phyloP scores from a whole-genome alignment of 23 tunicate genomes.

The Clavelina lepadiformis region DNA sequence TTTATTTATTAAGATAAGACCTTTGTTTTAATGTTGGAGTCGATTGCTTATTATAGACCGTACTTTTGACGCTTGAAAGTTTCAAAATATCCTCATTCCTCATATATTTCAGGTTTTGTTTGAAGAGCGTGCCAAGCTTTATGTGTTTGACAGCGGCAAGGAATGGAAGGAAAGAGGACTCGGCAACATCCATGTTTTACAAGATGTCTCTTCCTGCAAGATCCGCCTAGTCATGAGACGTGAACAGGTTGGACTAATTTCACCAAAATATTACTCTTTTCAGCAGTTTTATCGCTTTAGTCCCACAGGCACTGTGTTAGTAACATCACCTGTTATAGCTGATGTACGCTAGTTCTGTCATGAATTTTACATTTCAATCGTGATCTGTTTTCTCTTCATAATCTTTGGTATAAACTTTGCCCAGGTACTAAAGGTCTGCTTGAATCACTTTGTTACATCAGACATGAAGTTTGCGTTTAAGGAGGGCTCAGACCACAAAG shows the following conservation, averaged over 20 bases:
- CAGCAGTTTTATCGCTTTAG: not conserved
- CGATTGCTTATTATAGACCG: too few relatives aligned
- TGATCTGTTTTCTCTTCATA: too few relatives aligned
- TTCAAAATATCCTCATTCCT: too few relatives aligned
- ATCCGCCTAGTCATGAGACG: constrained; percentile 82
- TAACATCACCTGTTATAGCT: not conserved
- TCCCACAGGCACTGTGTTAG: too few relatives aligned
- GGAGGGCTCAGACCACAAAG: constrained; percentile 35
- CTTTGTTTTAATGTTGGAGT: too few relatives aligned
- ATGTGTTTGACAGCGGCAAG: constrained; percentile 36
- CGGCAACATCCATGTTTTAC: constrained; percentile 57
- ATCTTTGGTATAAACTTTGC: too few relatives aligned
- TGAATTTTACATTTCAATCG: not conserved
- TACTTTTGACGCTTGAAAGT: too few relatives aligned
- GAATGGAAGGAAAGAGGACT: constrained; percentile 93
- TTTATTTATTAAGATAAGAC: too few relatives aligned
- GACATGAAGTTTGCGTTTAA: constrained; percentile 28
- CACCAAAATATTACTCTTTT: not conserved
- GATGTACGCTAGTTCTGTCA: not conserved
- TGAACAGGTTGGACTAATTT: constrained; percentile 63
- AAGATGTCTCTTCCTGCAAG: constrained; percentile 42
- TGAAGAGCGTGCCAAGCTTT: constrained; percentile 55
- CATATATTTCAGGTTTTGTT: constrained; percentile 58
- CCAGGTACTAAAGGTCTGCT: constrained; percentile 86
- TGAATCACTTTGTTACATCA: constrained; percentile 46